Percentiles rank a stretch among this genome's conserved stretches.
Evolutionary conservation across 2,888 invertebrate genomes (phyloP).

Genomic region (Tupiocoris notatus): DNA sequence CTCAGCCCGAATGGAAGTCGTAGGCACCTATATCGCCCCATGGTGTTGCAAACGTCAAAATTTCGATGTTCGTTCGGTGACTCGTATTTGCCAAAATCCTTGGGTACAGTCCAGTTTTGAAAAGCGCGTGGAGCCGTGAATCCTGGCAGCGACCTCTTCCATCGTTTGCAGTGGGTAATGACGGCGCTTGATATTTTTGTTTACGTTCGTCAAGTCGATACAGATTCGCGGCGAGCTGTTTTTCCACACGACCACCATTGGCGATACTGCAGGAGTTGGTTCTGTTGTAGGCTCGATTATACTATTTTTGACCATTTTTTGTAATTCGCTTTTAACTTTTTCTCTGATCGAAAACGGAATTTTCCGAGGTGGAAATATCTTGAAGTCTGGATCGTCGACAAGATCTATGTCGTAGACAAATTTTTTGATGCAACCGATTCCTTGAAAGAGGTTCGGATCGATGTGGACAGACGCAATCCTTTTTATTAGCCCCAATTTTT

Average conservation of each 20-base stretch:
- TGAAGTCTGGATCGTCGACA: slow-evolving; percentile 18
- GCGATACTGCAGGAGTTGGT: slow-evolving; percentile 16
- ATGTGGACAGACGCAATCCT: background rate
- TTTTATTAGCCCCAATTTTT: slow-evolving; percentile 14
- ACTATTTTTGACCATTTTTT: slow-evolving; percentile 10
- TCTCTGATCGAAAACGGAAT: slow-evolving; percentile 14
- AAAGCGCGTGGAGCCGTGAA: slow-evolving; percentile 45
- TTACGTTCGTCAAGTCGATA: slow-evolving; percentile 15
- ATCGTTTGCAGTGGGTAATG: slow-evolving; percentile 32
- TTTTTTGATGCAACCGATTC: slow-evolving; percentile 28
- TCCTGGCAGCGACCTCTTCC: slow-evolving; percentile 19
- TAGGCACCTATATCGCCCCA: slow-evolving; percentile 48
- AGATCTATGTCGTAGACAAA: slow-evolving; percentile 33
- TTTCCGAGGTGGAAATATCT: slow-evolving; percentile 19
- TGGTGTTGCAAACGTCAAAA: slow-evolving; percentile 48
- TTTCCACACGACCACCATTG: slow-evolving; percentile 22
- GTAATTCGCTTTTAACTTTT: slow-evolving; percentile 18
- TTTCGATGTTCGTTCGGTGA: slow-evolving; percentile 46
- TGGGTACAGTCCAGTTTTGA: slow-evolving; percentile 50
- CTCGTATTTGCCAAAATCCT: slow-evolving; percentile 50
- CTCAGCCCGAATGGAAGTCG: slow-evolving; percentile 49
- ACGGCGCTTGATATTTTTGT: slow-evolving; percentile 25
- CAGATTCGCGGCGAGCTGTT: slow-evolving; percentile 21
- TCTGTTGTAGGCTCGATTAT: slow-evolving; percentile 9
- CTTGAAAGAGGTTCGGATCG: background rate